Evolutionary conservation across 2,797 vertebrate species (phyloP), one percentile per base, ranked within the genome.

Genomic region (Threskiornis aethiopicus): DNA sequence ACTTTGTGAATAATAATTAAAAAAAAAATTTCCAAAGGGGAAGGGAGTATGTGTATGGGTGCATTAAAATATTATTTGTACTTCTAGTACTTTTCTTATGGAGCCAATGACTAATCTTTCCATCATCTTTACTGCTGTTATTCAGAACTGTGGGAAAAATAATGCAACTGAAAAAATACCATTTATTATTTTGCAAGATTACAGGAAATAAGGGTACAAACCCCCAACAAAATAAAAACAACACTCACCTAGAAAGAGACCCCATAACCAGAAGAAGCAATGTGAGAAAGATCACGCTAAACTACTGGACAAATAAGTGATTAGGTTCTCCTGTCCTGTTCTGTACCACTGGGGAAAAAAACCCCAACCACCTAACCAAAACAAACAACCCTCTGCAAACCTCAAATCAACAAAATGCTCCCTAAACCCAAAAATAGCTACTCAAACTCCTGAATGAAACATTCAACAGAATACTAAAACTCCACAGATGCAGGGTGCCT

Each of bases 31-130:
- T 25, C 28, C 2, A 1, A 64, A 72, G 37, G 42, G 25, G 13
- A 55, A 83, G 11, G 5, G 14, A 88, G 4, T 33, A 42, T 0
- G 0, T 7, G 8, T n/a, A 80, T 25, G 10, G 5, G 15, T 26
- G 4, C 55, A 78, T 55, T 70, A 62, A 87, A 78, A 66, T 33
- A 70, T 21, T 71, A 64, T 44, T 73, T 69, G 17, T 46, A 87
- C 4, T 61, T 75, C 17, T 6, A 79, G 37, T 47, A 52, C 19
- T 79, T 81, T 17, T 70, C 19, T 71, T 35, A 71, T 13, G 2
- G 66, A 71, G n/a, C 11, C 19, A 82, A 16, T 3, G 1, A 86
- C 52, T 82, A 72, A 44, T 35, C 35, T 72, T 49, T 41, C 70
- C 20, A 57, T 28, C 5, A 41, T 62, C 69, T 91, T 73, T 47